These are phyloP conservation scores for Macroglossus sobrinus DNA, from an alignment of 2,113 vertebrate species.

Conservation along the genomic window DNA sequence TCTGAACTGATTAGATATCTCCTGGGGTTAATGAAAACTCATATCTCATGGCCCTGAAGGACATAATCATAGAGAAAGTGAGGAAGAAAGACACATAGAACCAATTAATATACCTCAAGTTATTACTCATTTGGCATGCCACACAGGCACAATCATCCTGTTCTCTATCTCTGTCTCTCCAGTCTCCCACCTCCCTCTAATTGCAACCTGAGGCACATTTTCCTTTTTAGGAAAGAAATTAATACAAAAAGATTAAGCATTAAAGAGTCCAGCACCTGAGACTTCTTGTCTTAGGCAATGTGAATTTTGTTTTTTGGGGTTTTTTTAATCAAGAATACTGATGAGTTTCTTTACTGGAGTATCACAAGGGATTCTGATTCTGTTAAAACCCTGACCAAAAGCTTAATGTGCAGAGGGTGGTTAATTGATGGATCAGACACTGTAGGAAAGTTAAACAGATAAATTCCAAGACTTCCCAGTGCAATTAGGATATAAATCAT, in stretches of 20 bases:
- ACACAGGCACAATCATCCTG: neutral
- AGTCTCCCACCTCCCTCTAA: neutral
- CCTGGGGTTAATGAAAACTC: neutral
- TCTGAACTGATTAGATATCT: neutral
- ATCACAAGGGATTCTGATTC: slow-evolving; percentile 18
- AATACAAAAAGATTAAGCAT: slow-evolving; percentile 1
- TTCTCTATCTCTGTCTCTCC: neutral
- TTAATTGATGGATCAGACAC: slow-evolving; percentile 8
- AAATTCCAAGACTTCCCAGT: neutral
- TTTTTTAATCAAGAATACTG: neutral
- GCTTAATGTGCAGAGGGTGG: neutral
- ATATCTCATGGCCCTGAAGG: neutral
- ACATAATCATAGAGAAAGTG: neutral
- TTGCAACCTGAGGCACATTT: neutral
- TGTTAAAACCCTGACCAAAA: slow-evolving; percentile 22
- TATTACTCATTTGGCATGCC: neutral
- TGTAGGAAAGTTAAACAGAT: slow-evolving; percentile 29
- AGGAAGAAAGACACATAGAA: neutral
- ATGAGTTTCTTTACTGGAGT: slow-evolving; percentile 1
- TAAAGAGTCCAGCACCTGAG: neutral
- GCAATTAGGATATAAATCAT: neutral
- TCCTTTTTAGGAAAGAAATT: slow-evolving; percentile 25
- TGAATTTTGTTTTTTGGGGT: neutral
- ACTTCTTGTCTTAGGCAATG: slow-evolving; percentile 16
- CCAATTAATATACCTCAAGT: neutral